Conservation (phyloP, 30 jellyfish, hydroid and myxozoan species). For the Clytia hemisphaerica region DNA sequence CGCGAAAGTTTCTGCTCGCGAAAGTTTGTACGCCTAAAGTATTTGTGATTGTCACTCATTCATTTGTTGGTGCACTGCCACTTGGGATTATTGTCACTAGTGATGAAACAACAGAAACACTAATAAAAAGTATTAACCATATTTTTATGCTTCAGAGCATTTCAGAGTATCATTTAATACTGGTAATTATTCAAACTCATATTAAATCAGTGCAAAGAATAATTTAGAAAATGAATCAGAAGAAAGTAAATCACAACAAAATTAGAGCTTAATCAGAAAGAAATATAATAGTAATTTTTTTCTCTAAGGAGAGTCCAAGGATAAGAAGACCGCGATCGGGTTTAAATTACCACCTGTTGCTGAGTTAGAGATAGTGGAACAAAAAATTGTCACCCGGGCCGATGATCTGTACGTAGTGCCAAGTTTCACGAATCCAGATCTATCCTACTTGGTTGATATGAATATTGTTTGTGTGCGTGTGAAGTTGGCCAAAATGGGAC, state of each 20-base stretch:
- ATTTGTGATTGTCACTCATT: conserved; percentile 20
- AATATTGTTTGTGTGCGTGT: neutral
- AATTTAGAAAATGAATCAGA: no score
- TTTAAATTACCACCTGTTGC: neutral
- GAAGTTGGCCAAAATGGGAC: neutral
- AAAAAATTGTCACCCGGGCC: neutral
- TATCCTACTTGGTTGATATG: neutral
- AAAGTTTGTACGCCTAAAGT: no score
- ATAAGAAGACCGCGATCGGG: neutral
- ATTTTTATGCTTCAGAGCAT: no score
- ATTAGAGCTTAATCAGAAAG: no score
- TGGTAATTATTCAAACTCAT: no score
- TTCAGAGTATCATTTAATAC: no score
- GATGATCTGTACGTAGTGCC: neutral
- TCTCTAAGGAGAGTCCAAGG: neutral
- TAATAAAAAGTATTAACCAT: neutral
- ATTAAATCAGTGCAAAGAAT: no score
- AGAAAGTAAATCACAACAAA: no score
- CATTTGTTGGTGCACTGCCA: conserved; percentile 26
- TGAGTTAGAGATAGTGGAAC: neutral
- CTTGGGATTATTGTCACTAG: conserved; percentile 32
- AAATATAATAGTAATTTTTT: no score
- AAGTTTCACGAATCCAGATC: neutral
- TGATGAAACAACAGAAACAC: conserved; percentile 27
- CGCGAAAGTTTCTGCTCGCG: no score